Evolutionary conservation across 1,140 invertebrate species (phyloP), one percentile per base, ranked within the genome.

Genomic region (Aphelenchoides avenae): DNA sequence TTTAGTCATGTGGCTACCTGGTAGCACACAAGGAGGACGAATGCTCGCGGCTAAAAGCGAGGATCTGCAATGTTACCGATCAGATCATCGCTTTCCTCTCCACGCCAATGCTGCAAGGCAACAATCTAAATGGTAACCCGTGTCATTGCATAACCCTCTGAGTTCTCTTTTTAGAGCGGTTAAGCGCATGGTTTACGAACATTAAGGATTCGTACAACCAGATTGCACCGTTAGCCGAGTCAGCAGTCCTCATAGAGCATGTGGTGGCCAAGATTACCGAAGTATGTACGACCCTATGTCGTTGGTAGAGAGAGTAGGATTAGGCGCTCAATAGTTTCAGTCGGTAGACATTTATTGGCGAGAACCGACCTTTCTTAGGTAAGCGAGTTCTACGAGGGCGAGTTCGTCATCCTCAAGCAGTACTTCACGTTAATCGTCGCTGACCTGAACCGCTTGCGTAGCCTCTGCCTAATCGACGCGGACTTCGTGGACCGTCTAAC

Each of bases 31-130:
- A 70, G 36, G n/a, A 18, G 5, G 26, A 52, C 20, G 50, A 71
- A 15, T 36, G 18, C 20, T 36, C 31, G 18, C 31, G 34, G 18
- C 43, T 67, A 22, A 63, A 57, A 27, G 18, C 30, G 13, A 29
- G 61, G 30, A 53, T 67, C n/a, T 30, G 29, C 6, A 46, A 44
- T 30, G 47, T 63, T 33, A 52, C 70, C n/a, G 58, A 68, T 24
- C 68, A 67, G 27, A 51, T 66, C 43, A 41, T 66, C 40, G 41
- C 40, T 2, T 57, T 63, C 49, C 34, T 63, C 22, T 36, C 39
- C 20, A 55, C 36, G 2, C 5, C 22, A 58, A 27, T 37, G 18
- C 18, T 43, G 31, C 29, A 43, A 26, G 13, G 39, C 29, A 27
- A 13, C 37, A 24, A 33, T 57, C n/a, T 4, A 15, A 30, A 30